A percentile compares a stretch with the other conserved stretches of the same genome.
phyloP scores from a whole-genome alignment of 2,888 invertebrate species.

The Acanthacorydalis orientalis region DNA sequence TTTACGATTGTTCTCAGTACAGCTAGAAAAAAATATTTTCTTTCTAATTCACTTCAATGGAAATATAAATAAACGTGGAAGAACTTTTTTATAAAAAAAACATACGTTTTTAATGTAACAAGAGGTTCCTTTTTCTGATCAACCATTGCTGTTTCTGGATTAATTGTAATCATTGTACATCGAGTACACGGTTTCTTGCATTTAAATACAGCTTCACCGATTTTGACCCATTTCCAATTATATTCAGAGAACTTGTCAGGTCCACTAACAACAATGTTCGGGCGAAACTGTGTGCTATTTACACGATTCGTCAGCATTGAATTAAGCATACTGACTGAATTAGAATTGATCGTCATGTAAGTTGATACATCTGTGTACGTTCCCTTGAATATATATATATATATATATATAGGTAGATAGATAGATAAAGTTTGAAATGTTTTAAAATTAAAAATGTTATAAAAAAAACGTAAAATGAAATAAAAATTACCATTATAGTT shows the following conservation, averaged over 20 bases:
- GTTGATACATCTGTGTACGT: conserved; percentile 34
- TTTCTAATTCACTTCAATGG: no score
- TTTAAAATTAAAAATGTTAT: no score
- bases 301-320: conserved; percentile 25
- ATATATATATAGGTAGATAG: no score
- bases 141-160: conserved; percentile 29
- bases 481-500: neutral
- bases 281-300: conserved; percentile 31
- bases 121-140: conserved; percentile 30
- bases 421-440: no score
- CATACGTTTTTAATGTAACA: conserved; percentile 31
- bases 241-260: conserved; percentile 32
- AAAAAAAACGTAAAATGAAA: no score
- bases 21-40: neutral
- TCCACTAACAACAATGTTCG: conserved; percentile 35
- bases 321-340: conserved; percentile 34
- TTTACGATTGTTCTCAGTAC: conserved; percentile 16
- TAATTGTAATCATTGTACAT: conserved; percentile 26
- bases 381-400: conserved; percentile 15
- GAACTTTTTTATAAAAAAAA: conserved; percentile 8
- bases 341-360: conserved; percentile 32
- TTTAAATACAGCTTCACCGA: conserved; percentile 31
- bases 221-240: conserved; percentile 36
- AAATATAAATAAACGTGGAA: no score
- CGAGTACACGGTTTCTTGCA: conserved; percentile 37